A percentile compares a stretch with the other conserved stretches of the same genome.
phyloP scores from a whole-genome alignment of 2,888 invertebrate genomes.

The Callyntrura sp. region DNA sequence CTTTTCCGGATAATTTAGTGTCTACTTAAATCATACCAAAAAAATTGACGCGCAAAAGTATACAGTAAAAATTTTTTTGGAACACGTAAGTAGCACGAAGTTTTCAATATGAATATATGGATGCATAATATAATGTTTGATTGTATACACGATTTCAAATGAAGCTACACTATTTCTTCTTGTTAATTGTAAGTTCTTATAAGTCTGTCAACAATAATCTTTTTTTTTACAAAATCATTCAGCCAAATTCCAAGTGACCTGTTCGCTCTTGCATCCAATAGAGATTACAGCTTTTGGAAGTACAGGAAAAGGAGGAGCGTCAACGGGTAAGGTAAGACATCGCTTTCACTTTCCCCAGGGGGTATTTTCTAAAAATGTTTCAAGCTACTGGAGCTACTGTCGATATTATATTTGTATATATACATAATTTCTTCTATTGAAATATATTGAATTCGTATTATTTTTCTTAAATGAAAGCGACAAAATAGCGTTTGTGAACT shows the following conservation, averaged over 20 bases:
- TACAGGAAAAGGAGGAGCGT: conserved; percentile 46
- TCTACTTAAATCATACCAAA: background rate
- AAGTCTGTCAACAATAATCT: conserved; percentile 14
- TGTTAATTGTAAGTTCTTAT: background rate
- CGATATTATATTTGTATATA: background rate
- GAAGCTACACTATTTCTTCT: background rate
- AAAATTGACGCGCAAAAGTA: background rate
- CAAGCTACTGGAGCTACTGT: background rate
- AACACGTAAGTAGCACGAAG: background rate
- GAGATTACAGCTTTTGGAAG: background rate
- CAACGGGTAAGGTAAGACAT: conserved; percentile 23
- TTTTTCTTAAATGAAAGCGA: conserved; percentile 34
- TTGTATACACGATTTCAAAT: no score
- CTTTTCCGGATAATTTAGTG: background rate
- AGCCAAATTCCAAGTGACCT: background rate
- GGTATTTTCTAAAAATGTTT: background rate
- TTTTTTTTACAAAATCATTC: background rate
- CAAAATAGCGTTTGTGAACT: conserved; percentile 23
- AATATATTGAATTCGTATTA: conserved; percentile 25
- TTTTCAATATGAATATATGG: background rate
- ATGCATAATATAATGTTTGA: background rate
- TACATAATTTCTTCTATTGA: conserved; percentile 13
- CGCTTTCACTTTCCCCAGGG: conserved; percentile 24
- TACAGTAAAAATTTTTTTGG: background rate
- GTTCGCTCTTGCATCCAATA: background rate